phyloP scores from a whole-genome alignment of 2,113 vertebrate species.

The Xenopus laevis region DNA sequence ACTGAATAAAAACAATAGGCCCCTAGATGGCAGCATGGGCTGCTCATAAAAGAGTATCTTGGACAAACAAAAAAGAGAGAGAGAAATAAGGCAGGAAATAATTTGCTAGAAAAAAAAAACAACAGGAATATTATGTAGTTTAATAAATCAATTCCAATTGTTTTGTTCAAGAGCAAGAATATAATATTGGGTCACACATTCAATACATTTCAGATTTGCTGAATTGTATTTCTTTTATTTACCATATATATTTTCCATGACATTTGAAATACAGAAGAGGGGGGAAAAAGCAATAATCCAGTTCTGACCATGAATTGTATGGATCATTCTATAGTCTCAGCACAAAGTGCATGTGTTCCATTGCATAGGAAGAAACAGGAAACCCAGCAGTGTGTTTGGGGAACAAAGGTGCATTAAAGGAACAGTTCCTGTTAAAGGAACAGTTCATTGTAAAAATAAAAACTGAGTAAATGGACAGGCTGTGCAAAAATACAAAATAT shows the following conservation, averaged over 20 bases:
- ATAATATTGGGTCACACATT: slow-evolving; percentile 34
- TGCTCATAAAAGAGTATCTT: not conserved
- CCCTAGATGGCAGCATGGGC: slow-evolving; percentile 37
- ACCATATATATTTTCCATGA: slow-evolving; percentile 32
- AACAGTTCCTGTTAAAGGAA: no score
- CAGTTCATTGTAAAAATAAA: no score
- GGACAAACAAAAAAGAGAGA: not conserved
- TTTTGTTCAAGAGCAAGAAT: slow-evolving; percentile 32
- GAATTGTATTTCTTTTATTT: slow-evolving; percentile 42
- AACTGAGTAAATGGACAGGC: no score
- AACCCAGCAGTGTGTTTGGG: no score
- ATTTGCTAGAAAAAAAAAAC: slow-evolving; percentile 18
- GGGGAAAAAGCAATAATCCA: no score
- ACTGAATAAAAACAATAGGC: not conserved
- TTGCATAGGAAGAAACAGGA: no score
- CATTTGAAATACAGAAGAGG: slow-evolving; percentile 14
- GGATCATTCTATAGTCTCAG: no score
- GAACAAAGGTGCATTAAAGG: no score
- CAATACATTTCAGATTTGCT: slow-evolving; percentile 30
- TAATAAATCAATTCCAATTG: slow-evolving; percentile 43
- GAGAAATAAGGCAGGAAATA: slow-evolving; percentile 1
- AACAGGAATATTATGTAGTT: slow-evolving; percentile 39
- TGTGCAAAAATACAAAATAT: no score
- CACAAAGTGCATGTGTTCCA: no score
- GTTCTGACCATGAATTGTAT: no score